Percentiles rank a stretch among this genome's conserved stretches.
phyloP scores from a whole-genome alignment of 2,888 invertebrate species.

The Pediacus dermestoides region DNA sequence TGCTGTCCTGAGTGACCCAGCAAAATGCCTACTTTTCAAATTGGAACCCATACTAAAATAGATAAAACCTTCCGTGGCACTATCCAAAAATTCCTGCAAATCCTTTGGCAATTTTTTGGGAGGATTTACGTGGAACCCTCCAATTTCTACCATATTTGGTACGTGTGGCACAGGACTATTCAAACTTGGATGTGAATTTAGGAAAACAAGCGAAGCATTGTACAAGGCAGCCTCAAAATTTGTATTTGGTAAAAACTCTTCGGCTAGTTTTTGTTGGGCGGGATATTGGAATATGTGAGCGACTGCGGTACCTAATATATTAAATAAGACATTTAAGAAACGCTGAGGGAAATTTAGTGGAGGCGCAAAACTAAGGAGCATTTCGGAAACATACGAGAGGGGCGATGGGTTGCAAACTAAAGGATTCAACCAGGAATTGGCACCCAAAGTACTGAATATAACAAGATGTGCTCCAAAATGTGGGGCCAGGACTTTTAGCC shows the following conservation, averaged over 20 bases:
- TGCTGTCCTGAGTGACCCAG: too few species aligned
- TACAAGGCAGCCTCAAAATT: constrained; percentile 28
- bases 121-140: constrained; percentile 51
- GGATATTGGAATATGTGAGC: too few species aligned
- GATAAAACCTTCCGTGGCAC: constrained; percentile 29
- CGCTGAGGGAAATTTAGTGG: constrained; percentile 55
- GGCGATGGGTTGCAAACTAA: constrained; percentile 52
- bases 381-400: constrained; percentile 53
- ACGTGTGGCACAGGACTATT: constrained; percentile 51
- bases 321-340: constrained; percentile 55
- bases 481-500: constrained; percentile 44
- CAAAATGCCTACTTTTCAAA: too few species aligned
- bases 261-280: too few species aligned
- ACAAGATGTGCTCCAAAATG: constrained; percentile 45
- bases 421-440: constrained; percentile 49
- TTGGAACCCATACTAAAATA: too few species aligned
- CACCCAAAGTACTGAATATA: constrained; percentile 49
- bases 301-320: too few species aligned
- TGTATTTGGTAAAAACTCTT: too few species aligned
- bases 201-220: constrained; percentile 35
- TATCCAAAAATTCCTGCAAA: constrained; percentile 28
- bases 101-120: constrained; percentile 32
- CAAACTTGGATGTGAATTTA: constrained; percentile 52
- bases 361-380: constrained; percentile 46
- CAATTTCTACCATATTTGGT: constrained; percentile 57